phyloP scores from a whole-genome alignment of 2,113 vertebrate genomes.

The Etia nguti region DNA sequence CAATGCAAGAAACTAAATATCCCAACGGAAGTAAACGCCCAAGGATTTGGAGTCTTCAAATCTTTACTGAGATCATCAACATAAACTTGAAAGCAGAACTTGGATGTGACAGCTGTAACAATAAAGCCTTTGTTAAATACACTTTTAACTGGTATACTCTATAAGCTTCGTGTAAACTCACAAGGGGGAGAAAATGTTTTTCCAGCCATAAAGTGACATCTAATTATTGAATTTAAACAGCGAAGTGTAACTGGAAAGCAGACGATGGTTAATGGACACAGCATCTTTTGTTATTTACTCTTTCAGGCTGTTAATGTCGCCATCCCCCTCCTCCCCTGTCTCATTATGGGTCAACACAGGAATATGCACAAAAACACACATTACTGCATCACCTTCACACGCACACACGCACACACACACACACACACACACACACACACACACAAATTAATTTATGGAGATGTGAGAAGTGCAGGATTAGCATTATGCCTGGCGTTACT shows the following conservation, averaged over 20 bases:
- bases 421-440: constrained; percentile 21
- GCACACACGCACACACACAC: constrained; percentile 6
- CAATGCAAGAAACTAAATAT: background rate
- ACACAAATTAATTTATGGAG: constrained; percentile 58
- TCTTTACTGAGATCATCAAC: background rate
- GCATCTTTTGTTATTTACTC: constrained; percentile 49
- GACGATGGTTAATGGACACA: constrained; percentile 18
- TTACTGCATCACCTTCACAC: constrained; percentile 15
- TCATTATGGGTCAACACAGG: constrained; percentile 43
- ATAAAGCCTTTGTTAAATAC: background rate
- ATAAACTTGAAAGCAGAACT: background rate
- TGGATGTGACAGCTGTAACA: background rate
- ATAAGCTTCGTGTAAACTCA: background rate
- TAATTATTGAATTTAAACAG: constrained; percentile 38
- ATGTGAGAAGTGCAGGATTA: constrained; percentile 60
- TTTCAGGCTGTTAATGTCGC: constrained; percentile 33
- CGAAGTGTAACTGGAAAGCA: background rate
- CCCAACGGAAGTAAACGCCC: background rate
- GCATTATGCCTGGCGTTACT: constrained; percentile 33
- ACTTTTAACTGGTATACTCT: background rate
- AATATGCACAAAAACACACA: constrained; percentile 43
- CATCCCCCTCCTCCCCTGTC: background rate
- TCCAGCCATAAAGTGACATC: background rate
- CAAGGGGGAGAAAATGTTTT: background rate
- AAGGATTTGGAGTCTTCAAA: background rate